phyloP scores from a whole-genome alignment of 2,113 vertebrate species.

The Scartelaos histophorus region DNA sequence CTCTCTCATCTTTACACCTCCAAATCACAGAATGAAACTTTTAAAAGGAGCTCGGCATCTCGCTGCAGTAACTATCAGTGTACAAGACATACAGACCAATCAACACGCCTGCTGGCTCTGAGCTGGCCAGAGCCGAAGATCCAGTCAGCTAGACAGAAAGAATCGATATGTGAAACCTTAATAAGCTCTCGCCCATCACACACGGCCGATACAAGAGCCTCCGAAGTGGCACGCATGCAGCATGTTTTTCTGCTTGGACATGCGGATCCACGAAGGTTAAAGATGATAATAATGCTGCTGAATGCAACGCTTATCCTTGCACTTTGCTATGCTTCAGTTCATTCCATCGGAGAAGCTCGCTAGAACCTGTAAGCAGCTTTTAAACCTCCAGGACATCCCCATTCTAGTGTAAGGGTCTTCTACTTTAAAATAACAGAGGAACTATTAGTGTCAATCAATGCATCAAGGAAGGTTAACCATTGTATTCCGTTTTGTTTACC shows the following conservation, averaged over 20 bases:
- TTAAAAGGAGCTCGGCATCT: neutral
- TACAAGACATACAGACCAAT: slow-evolving; percentile 16
- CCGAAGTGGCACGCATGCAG: slow-evolving; percentile 16
- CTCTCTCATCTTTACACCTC: neutral
- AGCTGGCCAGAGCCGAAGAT: slow-evolving; percentile 12
- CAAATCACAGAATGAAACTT: slow-evolving; percentile 28
- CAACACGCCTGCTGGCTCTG: slow-evolving; percentile 13
- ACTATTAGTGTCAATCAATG: neutral
- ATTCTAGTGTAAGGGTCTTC: slow-evolving; percentile 52
- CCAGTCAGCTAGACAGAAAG: slow-evolving; percentile 8
- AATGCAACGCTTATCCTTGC: slow-evolving; percentile 21
- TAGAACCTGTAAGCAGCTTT: slow-evolving; percentile 55
- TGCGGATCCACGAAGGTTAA: slow-evolving; percentile 42
- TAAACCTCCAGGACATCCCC: slow-evolving; percentile 32
- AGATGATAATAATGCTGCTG: slow-evolving; percentile 45
- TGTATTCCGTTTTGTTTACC: neutral
- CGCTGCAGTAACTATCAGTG: slow-evolving; percentile 6
- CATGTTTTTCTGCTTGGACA: slow-evolving; percentile 37
- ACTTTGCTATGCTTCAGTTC: slow-evolving; percentile 39
- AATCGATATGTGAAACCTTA: slow-evolving; percentile 15
- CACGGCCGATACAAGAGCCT: slow-evolving; percentile 21
- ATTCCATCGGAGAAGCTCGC: slow-evolving; percentile 22
- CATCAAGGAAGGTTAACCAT: neutral
- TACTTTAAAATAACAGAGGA: neutral
- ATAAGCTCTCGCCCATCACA: slow-evolving; percentile 37